These are phyloP conservation scores for Phania funesta DNA, from an alignment of 2,888 invertebrate genomes.

Conservation along the genomic window DNA sequence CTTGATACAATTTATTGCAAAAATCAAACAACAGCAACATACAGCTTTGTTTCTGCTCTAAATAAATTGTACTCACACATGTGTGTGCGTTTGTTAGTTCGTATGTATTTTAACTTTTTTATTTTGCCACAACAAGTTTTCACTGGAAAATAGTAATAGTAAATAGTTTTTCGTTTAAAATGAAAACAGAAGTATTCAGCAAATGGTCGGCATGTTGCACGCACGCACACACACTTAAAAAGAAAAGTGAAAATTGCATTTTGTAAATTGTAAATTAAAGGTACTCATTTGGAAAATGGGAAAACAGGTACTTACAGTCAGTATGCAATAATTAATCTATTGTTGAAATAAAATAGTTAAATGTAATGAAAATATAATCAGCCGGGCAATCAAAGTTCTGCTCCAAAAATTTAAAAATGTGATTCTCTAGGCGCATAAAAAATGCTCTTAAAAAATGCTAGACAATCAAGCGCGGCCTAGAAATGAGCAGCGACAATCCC, in stretches of 20 bases:
- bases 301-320: neutral
- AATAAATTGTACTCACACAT: slow-evolving; percentile 49
- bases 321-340: slow-evolving; percentile 40
- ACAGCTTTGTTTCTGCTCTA: slow-evolving; percentile 54
- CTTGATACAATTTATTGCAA: slow-evolving; percentile 40
- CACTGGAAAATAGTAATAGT: slow-evolving; percentile 59
- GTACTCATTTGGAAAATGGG: slow-evolving; percentile 64
- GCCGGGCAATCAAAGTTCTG: too few relatives aligned
- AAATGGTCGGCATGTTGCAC: slow-evolving; percentile 36
- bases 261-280: slow-evolving; percentile 58
- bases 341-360: slow-evolving; percentile 19
- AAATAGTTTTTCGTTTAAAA: slow-evolving; percentile 25
- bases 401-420: too few relatives aligned
- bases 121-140: slow-evolving; percentile 53
- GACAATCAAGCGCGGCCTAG: too few relatives aligned
- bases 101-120: neutral
- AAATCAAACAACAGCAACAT: too few relatives aligned
- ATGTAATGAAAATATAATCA: too few relatives aligned
- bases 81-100: neutral
- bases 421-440: too few relatives aligned
- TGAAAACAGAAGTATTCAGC: slow-evolving; percentile 46
- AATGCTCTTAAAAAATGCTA: too few relatives aligned
- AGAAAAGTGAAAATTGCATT: slow-evolving; percentile 64
- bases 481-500: too few relatives aligned
- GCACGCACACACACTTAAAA: slow-evolving; percentile 1